A percentile compares a stretch with the other conserved stretches of the same genome.
phyloP scores from a whole-genome alignment of 2,888 invertebrate species.

The Limnephilus rhombicus region DNA sequence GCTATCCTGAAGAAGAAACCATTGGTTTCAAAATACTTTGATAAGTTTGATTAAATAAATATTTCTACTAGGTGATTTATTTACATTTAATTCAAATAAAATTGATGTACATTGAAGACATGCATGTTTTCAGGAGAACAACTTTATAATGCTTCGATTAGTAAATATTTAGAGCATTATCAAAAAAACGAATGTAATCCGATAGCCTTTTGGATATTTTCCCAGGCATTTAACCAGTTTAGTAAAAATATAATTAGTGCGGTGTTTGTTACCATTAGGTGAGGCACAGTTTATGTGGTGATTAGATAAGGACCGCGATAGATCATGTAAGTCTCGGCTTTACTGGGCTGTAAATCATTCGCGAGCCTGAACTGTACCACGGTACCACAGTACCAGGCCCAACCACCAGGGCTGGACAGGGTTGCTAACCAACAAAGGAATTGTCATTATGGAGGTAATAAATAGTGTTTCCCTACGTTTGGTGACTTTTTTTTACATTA shows the following conservation, averaged over 20 bases:
- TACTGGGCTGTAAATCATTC: slow-evolving; percentile 63
- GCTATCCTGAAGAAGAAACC: too few species aligned
- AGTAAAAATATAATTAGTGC: background rate
- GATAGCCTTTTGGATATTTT: background rate
- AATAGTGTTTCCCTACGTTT: too few species aligned
- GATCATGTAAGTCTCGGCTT: slow-evolving; percentile 64
- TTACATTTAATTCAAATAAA: too few species aligned
- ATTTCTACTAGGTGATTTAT: too few species aligned
- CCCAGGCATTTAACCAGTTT: background rate
- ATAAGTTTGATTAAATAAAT: too few species aligned
- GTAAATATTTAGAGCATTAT: background rate
- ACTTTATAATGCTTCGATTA: background rate
- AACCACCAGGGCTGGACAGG: too few species aligned
- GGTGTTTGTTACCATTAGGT: background rate
- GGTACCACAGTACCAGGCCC: background rate
- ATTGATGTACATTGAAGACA: too few species aligned
- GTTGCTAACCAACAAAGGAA: background rate
- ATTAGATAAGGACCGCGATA: slow-evolving; percentile 65
- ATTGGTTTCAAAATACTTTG: too few species aligned
- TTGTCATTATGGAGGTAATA: too few species aligned
- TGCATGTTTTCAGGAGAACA: too few species aligned
- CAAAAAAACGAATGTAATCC: background rate
- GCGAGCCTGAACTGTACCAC: slow-evolving; percentile 13
- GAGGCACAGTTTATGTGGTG: slow-evolving; percentile 40
- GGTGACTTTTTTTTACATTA: too few species aligned